A percentile compares a stretch with the other conserved stretches of the same genome.
These are phyloP conservation scores for Sinelater perroti DNA, from an alignment of 2,888 invertebrate species.

Conservation along the genomic window DNA sequence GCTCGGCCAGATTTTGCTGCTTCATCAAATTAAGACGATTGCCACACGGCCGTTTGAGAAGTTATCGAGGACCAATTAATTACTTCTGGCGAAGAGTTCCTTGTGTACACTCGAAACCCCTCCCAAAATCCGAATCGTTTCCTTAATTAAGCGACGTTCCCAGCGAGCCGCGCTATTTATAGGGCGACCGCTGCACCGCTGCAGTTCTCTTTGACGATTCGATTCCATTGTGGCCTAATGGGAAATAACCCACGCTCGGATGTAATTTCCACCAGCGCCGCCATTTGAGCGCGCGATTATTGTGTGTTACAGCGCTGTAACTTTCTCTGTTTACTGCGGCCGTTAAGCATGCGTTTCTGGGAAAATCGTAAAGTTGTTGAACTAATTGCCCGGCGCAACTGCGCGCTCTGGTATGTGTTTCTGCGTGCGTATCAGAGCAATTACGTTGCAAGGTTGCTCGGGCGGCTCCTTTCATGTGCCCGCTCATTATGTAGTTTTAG, in stretches of 20 bases:
- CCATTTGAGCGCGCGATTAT: conserved; percentile 20
- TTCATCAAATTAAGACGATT: conserved; percentile 5
- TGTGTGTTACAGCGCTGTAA: conserved; percentile 25
- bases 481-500: no score
- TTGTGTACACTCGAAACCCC: not conserved
- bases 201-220: not conserved
- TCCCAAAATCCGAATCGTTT: no score
- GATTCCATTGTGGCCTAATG: conserved; percentile 21
- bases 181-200: not conserved
- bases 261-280: conserved; percentile 17
- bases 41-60: not conserved
- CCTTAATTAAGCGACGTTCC: not conserved
- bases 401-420: conserved; percentile 4
- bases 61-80: conserved; percentile 10
- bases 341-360: conserved; percentile 25
- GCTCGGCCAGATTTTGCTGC: conserved; percentile 3
- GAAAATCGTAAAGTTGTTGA: conserved; percentile 29
- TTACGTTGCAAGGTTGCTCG: conserved; percentile 17
- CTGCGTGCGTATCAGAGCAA: conserved; percentile 8
- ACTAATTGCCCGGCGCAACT: conserved; percentile 21
- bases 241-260: conserved; percentile 15
- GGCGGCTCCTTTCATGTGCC: conserved; percentile 30
- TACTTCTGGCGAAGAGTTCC: not conserved
- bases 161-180: not conserved
- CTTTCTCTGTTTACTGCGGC: conserved; percentile 8